Evolutionary conservation across 2,888 invertebrate genomes (phyloP), one percentile per base, ranked within the genome.

Genomic region (Unio pictorum): DNA sequence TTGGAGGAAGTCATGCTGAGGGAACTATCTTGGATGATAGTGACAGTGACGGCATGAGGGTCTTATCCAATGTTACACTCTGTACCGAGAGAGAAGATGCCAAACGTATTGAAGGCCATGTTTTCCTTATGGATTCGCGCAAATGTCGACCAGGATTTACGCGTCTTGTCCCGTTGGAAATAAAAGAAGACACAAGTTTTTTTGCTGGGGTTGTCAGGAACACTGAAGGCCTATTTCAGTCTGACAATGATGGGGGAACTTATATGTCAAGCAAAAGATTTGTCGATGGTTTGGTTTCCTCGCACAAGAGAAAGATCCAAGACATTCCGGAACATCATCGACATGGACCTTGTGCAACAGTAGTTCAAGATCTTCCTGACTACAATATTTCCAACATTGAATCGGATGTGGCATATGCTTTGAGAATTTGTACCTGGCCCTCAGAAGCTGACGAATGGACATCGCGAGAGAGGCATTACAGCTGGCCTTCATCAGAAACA

Each of bases 251-350:
- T 59, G 64, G 64, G 1, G 68, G 64, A 54, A 20, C n/a, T 55
- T 64, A 55, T 55, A 45, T 68, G 45, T 68, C 68, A 26, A 60
- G 68, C 34, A 55, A 68, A n/a, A 68, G 60, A 26, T 68, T 68
- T 64, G 68, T 60, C 8, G 30, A 59, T 8, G 45, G 1, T 45
- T 30, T 45, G 11, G 45, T 45, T 45, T 45, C 45, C 11, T 45
- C 45, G 8, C 45, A 45, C 45, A 45, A 45, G 55, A 34, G 20
- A 26, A 55, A 23, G 55, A 23, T 15, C 8, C 8, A 2, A 54
- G 28, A 20, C 17, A 15, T 54, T n/a, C 45, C 2, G 45, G 2
- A 1, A 11, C 45, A 45, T 54, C 61, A 55, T 45, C 54, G 66
- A 45, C 66, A 67, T 55, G 66, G 66, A 17, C 66, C 66, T 23